Evolutionary conservation across 2,113 vertebrate species (phyloP).

Genomic region (Lates calcarifer): DNA sequence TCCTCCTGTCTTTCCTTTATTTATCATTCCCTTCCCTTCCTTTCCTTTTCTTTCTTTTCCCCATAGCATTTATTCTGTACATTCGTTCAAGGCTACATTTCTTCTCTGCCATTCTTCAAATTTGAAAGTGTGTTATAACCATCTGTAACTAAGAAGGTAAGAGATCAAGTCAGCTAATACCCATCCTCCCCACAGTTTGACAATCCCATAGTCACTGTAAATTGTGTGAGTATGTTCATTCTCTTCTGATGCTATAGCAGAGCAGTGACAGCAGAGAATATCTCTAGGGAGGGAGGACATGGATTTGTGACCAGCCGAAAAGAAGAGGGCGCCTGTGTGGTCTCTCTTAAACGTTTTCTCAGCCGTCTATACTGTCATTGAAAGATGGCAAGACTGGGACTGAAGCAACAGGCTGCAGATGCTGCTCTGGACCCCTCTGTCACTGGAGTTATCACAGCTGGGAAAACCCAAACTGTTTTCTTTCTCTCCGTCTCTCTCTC

Average conservation of each 20-base stretch:
- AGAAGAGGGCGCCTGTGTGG: conserved; percentile 47
- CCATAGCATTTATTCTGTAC: not conserved
- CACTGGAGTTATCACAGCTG: conserved; percentile 75
- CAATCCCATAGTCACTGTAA: conserved; percentile 28
- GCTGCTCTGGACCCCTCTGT: conserved; percentile 39
- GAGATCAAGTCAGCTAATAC: conserved; percentile 13
- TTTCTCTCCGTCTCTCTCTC: conserved; percentile 30
- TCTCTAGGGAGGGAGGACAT: not conserved
- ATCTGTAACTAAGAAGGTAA: conserved; percentile 30
- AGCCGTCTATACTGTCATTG: conserved; percentile 47
- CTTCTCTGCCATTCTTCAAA: not conserved
- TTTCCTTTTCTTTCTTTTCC: conserved; percentile 11
- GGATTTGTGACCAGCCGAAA: conserved; percentile 33
- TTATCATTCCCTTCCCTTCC: not conserved
- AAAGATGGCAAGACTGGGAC: conserved; percentile 51
- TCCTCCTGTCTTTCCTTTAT: conserved; percentile 1
- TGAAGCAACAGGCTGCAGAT: conserved; percentile 47
- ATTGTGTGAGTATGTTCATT: conserved; percentile 4
- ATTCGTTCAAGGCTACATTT: not conserved
- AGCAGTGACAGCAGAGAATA: conserved; percentile 3
- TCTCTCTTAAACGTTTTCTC: conserved; percentile 63
- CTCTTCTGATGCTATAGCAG: conserved; percentile 5
- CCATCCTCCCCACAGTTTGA: conserved; percentile 1
- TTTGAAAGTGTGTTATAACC: conserved; percentile 4
- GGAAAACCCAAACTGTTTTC: conserved; percentile 53